A percentile compares a stretch with the other conserved stretches of the same genome.
phyloP scores from a whole-genome alignment of 92 coral and sea anemone species.

The Zoanthus sociatus region DNA sequence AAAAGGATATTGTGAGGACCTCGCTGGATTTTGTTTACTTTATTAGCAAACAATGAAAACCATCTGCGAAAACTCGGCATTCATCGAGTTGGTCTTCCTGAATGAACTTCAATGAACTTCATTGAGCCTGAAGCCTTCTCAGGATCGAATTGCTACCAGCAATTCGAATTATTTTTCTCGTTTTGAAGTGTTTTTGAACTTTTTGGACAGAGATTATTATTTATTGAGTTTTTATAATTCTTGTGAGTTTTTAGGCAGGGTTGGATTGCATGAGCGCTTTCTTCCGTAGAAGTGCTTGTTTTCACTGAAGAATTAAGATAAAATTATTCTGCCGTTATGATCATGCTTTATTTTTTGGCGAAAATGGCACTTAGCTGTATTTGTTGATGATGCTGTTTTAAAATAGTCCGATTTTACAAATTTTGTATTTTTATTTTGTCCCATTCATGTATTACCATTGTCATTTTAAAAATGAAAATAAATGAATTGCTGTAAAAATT shows the following conservation, averaged over 20 bases:
- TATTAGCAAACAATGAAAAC: conserved; percentile 1
- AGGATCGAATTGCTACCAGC: conserved; percentile 15
- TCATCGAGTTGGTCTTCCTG: conserved; percentile 20
- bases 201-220: neutral
- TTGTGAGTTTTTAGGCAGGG: neutral
- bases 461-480: neutral
- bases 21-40: conserved; percentile 18
- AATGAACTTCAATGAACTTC: conserved; percentile 23
- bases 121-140: conserved; percentile 7
- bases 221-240: conserved; percentile 19
- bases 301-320: conserved; percentile 15
- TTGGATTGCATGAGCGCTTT: too few species aligned
- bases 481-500: neutral
- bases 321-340: conserved; percentile 12
- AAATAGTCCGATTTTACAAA: neutral
- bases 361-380: too few species aligned
- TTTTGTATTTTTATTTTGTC: neutral
- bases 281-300: neutral
- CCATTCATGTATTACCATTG: too few species aligned
- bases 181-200: neutral
- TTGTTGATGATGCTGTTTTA: too few species aligned
- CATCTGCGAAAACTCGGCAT: conserved; percentile 9
- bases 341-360: too few species aligned
- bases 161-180: conserved; percentile 17
- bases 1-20: conserved; percentile 17